Base-by-base conservation (phyloP, 2,888 invertebrate species). In the Creontiades dilutus region DNA sequence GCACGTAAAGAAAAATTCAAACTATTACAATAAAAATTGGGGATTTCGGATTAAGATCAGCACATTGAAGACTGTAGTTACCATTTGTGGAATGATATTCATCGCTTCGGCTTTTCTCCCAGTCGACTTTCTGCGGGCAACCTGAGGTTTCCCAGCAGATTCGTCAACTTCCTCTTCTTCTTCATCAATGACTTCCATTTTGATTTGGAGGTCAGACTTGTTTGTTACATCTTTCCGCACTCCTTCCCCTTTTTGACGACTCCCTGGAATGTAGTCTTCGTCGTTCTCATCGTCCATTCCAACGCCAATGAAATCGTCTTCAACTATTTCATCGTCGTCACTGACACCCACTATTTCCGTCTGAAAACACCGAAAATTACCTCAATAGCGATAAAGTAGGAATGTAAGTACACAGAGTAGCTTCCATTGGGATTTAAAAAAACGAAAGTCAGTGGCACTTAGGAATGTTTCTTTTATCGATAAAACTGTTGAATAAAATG, bases 261-360 rank as follows among this genome's bases (percentile, higher is more conserved):
- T 81, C 55, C 47, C 48, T 13, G 90, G 90, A 46, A 90, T 47
- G 87, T 68, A 91, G 46, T 92, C 92, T 12, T 91, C 91, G n/a
- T 90, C 90, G n/a, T 78, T 81, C 82, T 90, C 90, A 91, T 92
- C 91, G 80, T 93, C 92, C 75, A 90, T 57, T 28, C 90, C 90
- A 4, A 90, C 90, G 0, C 90, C 90, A 14, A 75, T 81, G 23
- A 86, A 82, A 52, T 89, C 90, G 13, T 91, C 91, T 87, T 91
- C 91, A 1, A 89, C 90, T 16, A 81, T 81, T 52, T 91, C 68
- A 28, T 93, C 93, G 28, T 93, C 93, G 14, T 93, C 93, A 46
- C 92, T 87, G n/a, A 91, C 90, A 12, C 55, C 86, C 19, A 86
- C 68, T 19, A 82, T 48, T 19, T 82, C 82, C 13, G 92, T 92